phyloP scores from a whole-genome alignment of 2,888 invertebrate genomes.

The Agapostemon virescens region DNA sequence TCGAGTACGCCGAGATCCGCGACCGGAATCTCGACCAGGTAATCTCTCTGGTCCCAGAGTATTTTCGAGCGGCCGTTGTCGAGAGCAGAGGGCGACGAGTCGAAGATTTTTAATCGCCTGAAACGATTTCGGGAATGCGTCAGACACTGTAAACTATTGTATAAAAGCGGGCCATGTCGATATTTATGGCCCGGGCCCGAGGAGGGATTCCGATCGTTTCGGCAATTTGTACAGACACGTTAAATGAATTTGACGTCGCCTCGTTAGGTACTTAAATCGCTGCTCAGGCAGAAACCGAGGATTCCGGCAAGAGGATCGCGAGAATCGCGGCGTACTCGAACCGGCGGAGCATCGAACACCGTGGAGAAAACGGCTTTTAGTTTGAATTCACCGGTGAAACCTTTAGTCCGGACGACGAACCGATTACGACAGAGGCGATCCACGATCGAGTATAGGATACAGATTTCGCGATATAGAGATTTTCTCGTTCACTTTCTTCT shows the following conservation, averaged over 20 bases:
- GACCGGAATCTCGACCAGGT: neutral
- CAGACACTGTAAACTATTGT: constrained; percentile 37
- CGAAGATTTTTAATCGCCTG: neutral
- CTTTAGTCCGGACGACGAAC: neutral
- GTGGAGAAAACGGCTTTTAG: neutral
- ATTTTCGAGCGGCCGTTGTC: neutral
- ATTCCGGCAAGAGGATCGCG: neutral
- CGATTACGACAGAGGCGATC: neutral
- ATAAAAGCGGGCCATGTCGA: constrained; percentile 29
- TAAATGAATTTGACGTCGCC: constrained; percentile 8
- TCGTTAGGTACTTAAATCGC: constrained; percentile 51
- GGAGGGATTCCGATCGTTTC: constrained; percentile 25
- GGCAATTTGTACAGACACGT: constrained; percentile 52
- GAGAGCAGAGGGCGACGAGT: neutral
- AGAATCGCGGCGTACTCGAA: neutral
- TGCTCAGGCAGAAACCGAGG: neutral
- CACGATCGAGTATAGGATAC: neutral
- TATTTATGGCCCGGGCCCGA: constrained; percentile 30
- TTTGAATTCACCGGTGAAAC: neutral
- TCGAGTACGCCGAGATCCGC: neutral
- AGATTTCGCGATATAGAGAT: neutral
- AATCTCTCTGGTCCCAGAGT: neutral
- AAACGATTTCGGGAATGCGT: constrained; percentile 5
- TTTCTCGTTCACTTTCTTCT: neutral
- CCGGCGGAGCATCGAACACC: neutral